Percentiles rank a stretch among this genome's conserved stretches.
phyloP scores from a whole-genome alignment of 2,113 vertebrate species.

The Percina caprodes region DNA sequence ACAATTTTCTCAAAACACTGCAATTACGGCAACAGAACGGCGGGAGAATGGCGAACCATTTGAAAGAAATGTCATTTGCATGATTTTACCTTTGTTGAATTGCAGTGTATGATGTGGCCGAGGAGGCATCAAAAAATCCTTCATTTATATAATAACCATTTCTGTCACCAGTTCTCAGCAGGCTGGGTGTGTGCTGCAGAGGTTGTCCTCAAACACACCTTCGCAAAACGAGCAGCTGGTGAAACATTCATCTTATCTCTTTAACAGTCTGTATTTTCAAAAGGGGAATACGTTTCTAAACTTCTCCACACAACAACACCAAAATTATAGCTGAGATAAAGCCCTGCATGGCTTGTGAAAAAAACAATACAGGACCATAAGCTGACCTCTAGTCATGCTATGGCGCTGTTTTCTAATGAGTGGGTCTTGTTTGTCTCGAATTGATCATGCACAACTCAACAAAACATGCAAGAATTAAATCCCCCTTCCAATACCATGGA shows the following conservation, averaged over 20 bases:
- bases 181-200: not conserved
- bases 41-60: slow-evolving; percentile 9
- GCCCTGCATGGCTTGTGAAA: not conserved
- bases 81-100: slow-evolving; percentile 49
- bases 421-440: too few relatives aligned
- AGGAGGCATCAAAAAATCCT: not conserved
- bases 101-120: slow-evolving; percentile 7
- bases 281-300: not conserved
- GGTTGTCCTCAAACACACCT: slow-evolving; percentile 24
- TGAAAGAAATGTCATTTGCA: slow-evolving; percentile 45
- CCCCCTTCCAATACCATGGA: too few relatives aligned
- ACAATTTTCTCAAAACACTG: slow-evolving; percentile 63
- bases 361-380: not conserved
- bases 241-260: not conserved
- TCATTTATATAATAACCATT: slow-evolving; percentile 44
- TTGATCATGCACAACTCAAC: too few relatives aligned
- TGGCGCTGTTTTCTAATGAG: too few relatives aligned
- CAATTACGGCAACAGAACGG: slow-evolving; percentile 39
- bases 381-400: not conserved
- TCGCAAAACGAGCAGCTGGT: slow-evolving; percentile 36
- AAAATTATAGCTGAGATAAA: not conserved
- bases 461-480: too few relatives aligned
- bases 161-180: slow-evolving; percentile 21
- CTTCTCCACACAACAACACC: not conserved
- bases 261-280: not conserved